phyloP scores from a whole-genome alignment of 2,113 vertebrate genomes.

The Rhinoptilus africanus region DNA sequence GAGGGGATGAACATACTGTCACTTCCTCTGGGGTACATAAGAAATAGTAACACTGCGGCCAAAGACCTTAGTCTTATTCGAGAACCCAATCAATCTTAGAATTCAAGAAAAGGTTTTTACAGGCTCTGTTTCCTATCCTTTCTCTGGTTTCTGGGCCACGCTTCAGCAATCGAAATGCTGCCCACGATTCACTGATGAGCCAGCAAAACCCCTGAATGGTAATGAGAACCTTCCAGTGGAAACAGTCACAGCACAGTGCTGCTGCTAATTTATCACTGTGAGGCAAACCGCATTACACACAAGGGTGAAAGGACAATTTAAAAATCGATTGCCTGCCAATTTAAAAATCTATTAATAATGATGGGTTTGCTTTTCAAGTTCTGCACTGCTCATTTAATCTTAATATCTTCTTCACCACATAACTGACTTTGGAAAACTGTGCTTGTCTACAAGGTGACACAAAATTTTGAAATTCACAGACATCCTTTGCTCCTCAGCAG shows the following conservation, averaged over 20 bases:
- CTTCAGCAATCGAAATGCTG: neutral
- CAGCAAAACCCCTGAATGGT: constrained; percentile 43
- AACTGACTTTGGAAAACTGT: neutral
- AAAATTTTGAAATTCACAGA: neutral
- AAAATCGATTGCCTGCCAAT: constrained; percentile 41
- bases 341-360: constrained; percentile 48
- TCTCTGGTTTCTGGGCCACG: constrained; percentile 16
- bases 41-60: neutral
- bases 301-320: constrained; percentile 49
- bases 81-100: neutral
- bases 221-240: constrained; percentile 42
- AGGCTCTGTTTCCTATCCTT: neutral
- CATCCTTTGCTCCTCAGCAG: neutral
- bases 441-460: neutral
- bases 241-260: constrained; percentile 6
- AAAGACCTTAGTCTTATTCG: neutral
- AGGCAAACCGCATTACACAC: neutral
- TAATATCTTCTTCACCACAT: neutral
- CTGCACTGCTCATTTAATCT: constrained; percentile 12
- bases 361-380: constrained; percentile 15
- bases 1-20: neutral
- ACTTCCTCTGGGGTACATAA: neutral
- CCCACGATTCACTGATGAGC: constrained; percentile 27
- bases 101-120: constrained; percentile 1
- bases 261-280: constrained; percentile 24